Evolutionary conservation across 2,888 invertebrate genomes (phyloP), one percentile per base, ranked within the genome.

Genomic region (Hipparchia sbordonii): DNA sequence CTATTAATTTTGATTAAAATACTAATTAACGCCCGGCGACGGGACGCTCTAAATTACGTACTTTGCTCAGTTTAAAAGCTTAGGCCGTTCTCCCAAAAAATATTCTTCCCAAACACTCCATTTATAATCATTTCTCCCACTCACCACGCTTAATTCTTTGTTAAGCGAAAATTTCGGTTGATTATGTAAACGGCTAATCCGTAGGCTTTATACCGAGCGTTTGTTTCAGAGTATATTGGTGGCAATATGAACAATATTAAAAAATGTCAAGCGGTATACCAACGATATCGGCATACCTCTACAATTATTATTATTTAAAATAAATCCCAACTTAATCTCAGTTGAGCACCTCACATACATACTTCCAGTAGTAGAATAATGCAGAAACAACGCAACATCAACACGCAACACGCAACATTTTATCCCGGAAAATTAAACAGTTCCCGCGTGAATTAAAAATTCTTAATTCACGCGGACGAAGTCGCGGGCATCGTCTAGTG

Each of bases 1-100:
- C 89, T 85, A 91, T 91, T 90, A 90, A 91, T 91, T 88, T 89
- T 87, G 89, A 91, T 91, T 91, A 89, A 88, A 89, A 87, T 85
- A 85, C 88, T 90, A 89, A 91, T 91, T 89, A 90, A 89, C 85
- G 84, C 76, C 79, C 82, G 81, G 79, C 82, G 84, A 80, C 83
- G 84, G 85, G 87, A 84, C 87, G 85, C 83, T 79, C 85, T 87
- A 89, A 91, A 90, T 91, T 89, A 85, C 82, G 83, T 84, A 82
- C 79, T 85, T 85, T 85, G 82, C 81, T 79, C 81, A 83, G 78
- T 83, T 86, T 86, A 86, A 84, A 82, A 84, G 90, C 86, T 89
- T 90, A 89, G 86, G 83, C 80, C 79, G 81, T 80, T 77, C 79
- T 79, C 81, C 79, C 82, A 83, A 89, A 89, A 85, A 89, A 86